phyloP scores from a whole-genome alignment of 2,113 vertebrate species.

The Coracopsis vasa region DNA sequence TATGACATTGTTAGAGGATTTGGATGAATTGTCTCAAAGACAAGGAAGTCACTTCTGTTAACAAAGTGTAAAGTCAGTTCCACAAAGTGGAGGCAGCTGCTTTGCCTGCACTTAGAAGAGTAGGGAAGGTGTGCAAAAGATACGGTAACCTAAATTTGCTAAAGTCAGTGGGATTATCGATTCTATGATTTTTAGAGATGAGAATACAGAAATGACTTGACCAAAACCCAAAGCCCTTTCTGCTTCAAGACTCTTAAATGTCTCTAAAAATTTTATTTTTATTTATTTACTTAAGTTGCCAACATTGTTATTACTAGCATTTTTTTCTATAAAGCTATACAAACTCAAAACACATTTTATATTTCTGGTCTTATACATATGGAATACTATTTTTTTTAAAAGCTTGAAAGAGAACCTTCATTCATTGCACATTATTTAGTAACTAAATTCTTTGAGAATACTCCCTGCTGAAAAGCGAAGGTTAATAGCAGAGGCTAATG shows the following conservation, averaged over 20 bases:
- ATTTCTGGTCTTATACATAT: not conserved
- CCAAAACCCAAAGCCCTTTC: not conserved
- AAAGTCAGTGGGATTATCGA: not conserved
- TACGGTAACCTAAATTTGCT: not conserved
- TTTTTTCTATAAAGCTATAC: not conserved
- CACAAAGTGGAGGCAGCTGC: not conserved
- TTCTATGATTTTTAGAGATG: not conserved
- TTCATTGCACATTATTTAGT: not conserved
- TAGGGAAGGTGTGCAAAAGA: not conserved
- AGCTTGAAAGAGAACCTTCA: not conserved
- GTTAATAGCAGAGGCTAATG: not conserved
- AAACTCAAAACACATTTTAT: not conserved
- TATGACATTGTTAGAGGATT: not conserved
- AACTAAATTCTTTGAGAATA: not conserved
- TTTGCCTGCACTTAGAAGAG: not conserved
- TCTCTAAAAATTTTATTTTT: not conserved
- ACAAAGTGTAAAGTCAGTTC: not conserved
- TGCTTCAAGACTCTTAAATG: not conserved
- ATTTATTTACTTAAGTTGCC: not conserved
- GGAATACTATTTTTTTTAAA: not conserved
- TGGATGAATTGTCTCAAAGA: not conserved
- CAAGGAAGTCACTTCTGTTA: rapidly evolving
- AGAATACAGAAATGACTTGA: not conserved
- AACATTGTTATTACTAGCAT: not conserved
- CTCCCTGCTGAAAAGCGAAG: not conserved